Conservation (phyloP, 2,113 vertebrate species). For the Tringa solitaria region DNA sequence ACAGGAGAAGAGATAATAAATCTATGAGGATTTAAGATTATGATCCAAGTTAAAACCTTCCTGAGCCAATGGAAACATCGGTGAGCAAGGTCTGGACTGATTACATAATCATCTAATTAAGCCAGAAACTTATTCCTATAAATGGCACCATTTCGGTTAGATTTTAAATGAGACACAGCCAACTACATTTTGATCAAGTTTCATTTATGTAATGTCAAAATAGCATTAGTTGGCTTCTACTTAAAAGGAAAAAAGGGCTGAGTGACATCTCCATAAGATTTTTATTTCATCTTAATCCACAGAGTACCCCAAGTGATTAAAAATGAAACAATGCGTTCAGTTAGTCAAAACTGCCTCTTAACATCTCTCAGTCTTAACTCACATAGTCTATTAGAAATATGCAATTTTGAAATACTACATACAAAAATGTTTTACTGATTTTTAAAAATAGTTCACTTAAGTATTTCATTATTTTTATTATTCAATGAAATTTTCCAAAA, state of each 20-base stretch:
- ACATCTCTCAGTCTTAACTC: background rate
- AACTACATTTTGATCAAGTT: constrained; percentile 21
- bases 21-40: background rate
- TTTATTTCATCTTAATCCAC: background rate
- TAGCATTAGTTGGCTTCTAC: constrained; percentile 8
- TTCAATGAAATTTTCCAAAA: background rate
- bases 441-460: background rate
- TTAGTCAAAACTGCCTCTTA: background rate
- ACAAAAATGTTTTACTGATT: background rate
- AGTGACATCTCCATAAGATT: background rate
- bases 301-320: background rate
- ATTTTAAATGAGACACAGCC: constrained; percentile 28
- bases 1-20: background rate
- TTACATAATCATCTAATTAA: constrained; percentile 39
- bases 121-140: constrained; percentile 5
- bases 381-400: background rate
- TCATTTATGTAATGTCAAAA: constrained; percentile 44
- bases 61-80: background rate
- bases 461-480: background rate
- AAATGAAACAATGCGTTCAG: background rate
- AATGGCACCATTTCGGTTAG: background rate
- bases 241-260: background rate
- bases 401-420: background rate
- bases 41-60: background rate
- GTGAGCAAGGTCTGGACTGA: background rate